Conservation (phyloP, 2,888 invertebrate genomes). For the Pterostichus madidus region DNA sequence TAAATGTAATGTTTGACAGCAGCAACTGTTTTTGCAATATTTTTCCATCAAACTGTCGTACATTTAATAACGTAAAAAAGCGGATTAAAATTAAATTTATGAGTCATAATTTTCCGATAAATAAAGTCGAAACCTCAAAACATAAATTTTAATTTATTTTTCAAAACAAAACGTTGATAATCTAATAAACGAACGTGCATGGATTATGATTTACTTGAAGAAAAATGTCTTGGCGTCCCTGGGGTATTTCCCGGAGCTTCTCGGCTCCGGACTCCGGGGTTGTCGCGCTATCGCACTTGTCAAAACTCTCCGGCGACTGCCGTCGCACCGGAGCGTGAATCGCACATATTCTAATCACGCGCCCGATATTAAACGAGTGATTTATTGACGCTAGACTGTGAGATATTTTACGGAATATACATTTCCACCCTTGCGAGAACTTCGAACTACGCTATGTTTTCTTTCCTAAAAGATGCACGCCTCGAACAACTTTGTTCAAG, state of each 20-base stretch:
- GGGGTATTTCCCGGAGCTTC: conserved; percentile 8
- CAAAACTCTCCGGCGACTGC: conserved; percentile 37
- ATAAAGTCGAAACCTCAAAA: neutral
- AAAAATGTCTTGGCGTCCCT: conserved; percentile 12
- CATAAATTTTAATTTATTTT: conserved; percentile 13
- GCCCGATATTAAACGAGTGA: conserved; percentile 74
- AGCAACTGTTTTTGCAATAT: too few species aligned
- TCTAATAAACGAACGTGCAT: neutral
- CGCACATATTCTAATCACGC: conserved; percentile 73
- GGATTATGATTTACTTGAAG: conserved; percentile 30
- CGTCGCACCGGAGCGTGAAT: neutral
- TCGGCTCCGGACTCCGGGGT: conserved; percentile 21
- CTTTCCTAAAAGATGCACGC: too few species aligned
- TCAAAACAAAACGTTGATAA: conserved; percentile 28
- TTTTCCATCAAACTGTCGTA: too few species aligned
- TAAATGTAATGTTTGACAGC: too few species aligned
- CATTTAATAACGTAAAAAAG: too few species aligned
- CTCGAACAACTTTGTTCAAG: too few species aligned
- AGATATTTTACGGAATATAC: conserved; percentile 58
- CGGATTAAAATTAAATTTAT: too few species aligned
- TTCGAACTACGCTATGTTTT: too few species aligned
- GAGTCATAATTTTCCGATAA: neutral
- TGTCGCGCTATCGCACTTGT: conserved; percentile 59
- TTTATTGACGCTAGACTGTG: conserved; percentile 71
- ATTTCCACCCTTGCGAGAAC: neutral